phyloP scores from a whole-genome alignment of 2,113 vertebrate genomes.

The Gavia stellata region DNA sequence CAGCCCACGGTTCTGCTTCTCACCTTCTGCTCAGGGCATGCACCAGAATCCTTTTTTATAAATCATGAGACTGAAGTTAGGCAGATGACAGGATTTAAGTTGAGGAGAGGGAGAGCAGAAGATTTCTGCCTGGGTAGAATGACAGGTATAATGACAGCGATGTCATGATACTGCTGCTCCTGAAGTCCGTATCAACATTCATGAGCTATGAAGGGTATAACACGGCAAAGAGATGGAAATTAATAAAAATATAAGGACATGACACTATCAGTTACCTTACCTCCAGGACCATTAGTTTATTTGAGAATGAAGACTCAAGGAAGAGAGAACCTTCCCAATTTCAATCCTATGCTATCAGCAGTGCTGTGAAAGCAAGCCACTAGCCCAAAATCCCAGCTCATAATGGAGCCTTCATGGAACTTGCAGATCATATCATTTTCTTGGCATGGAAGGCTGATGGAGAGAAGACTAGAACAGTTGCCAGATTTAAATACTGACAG shows the following conservation, averaged over 20 bases:
- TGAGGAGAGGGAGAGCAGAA: neutral
- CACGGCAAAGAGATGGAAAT: neutral
- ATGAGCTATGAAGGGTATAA: neutral
- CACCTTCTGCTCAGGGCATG: neutral
- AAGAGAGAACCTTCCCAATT: neutral
- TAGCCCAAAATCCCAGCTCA: neutral
- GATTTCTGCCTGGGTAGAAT: neutral
- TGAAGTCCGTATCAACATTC: neutral
- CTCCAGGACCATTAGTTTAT: neutral
- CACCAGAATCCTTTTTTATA: neutral
- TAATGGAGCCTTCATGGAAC: neutral
- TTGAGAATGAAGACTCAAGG: neutral
- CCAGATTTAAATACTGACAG: neutral
- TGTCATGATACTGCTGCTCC: neutral
- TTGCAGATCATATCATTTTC: neutral
- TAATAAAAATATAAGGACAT: neutral
- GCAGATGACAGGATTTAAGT: neutral
- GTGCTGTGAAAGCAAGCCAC: neutral
- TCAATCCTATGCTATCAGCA: neutral
- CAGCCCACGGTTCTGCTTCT: neutral
- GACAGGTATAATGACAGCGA: neutral
- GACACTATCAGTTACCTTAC: neutral
- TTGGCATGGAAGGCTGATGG: neutral
- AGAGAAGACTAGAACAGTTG: neutral
- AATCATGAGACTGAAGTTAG: neutral